Evolutionary conservation across 2,888 invertebrate species (phyloP), one percentile per base, ranked within the genome.

Genomic region (Rhagium mordax): DNA sequence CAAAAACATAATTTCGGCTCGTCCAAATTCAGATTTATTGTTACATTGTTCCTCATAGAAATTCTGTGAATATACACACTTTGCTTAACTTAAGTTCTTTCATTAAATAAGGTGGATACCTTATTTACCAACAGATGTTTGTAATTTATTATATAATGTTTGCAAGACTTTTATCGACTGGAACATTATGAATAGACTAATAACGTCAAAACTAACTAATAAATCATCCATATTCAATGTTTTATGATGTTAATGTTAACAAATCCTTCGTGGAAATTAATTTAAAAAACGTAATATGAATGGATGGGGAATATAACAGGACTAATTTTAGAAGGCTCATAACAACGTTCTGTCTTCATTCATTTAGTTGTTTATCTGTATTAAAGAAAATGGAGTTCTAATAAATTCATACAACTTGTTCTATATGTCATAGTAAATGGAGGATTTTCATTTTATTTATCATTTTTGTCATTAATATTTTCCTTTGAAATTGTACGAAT

Each of bases 131-230:
- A 65, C 65, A 65, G 65, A 65, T 65, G 65, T 65, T 65, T 20
- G 65, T 65, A 65, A 65, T 65, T 65, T 65, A 65, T 65, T 65
- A 65, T 53, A 65, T 53, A 65, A 65, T 65, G 53, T 29, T 65
- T 51, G 53, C 33, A 41, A 65, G 65, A 65, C 53, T 65, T 65
- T 65, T 53, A 65, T 65, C 51, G 51, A 65, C 53, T 27, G 53
- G 53, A 53, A 53, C 21, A 53, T 65, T 53, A 65, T 65, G 49
- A 65, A 65, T 51, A 65, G 65, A 65, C 65, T 53, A 65, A 65
- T 65, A 65, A 51, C 53, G 49, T 53, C 53, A 65, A 65, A 51
- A 65, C 33, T 65, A n/a, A 27, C 64, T 65, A 65, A 65, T 65
- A 65, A 65, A 65, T 65, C 65, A 65, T 53, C 27, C 49, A 24